These are phyloP conservation scores for Pelecanoides urinatrix DNA, from an alignment of 2,113 vertebrate genomes.

Conservation along the genomic window DNA sequence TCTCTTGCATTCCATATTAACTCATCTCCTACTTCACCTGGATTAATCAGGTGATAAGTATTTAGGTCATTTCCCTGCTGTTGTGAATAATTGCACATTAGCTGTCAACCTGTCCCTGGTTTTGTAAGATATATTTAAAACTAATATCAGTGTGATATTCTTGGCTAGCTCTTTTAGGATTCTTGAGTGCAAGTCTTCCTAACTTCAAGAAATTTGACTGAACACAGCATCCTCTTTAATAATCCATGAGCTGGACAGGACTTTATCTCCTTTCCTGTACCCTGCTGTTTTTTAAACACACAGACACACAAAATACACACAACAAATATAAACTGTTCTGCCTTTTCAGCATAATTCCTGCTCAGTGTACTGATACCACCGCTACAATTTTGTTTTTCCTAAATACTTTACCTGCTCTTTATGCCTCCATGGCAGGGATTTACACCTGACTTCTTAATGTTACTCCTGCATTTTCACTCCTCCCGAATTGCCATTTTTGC, in stretches of 20 bases:
- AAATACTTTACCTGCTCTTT: background rate
- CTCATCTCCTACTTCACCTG: background rate
- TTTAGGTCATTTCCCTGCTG: background rate
- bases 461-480: background rate
- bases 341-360: background rate
- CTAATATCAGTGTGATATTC: background rate
- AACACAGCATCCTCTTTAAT: background rate
- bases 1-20: background rate
- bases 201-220: background rate
- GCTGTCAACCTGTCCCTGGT: background rate
- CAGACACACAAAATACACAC: background rate
- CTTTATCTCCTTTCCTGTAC: background rate
- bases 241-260: background rate
- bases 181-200: background rate
- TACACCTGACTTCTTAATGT: accelerated
- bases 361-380: background rate
- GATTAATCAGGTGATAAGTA: background rate
- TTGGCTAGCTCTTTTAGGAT: background rate
- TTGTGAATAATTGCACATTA: background rate
- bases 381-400: background rate
- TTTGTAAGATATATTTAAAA: background rate
- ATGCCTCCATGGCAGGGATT: accelerated
- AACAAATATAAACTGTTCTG: background rate
- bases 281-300: background rate
- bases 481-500: background rate